These are phyloP conservation scores for Noctuana brunneofusca DNA, from an alignment of 2,888 invertebrate species.

Conservation along the genomic window DNA sequence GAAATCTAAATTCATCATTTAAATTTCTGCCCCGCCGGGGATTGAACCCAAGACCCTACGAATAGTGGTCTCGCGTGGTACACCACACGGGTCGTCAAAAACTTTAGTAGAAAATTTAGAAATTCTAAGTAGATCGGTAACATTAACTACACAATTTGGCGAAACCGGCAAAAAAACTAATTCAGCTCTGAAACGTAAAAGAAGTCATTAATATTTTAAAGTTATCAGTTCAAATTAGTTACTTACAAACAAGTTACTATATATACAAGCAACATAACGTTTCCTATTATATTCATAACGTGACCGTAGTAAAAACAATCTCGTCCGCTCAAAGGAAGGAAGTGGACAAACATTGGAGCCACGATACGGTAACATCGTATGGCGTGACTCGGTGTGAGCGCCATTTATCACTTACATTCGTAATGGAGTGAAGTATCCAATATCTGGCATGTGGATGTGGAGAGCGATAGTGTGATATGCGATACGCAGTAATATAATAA, in stretches of 20 bases:
- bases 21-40: too few species aligned
- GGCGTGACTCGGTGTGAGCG: slow-evolving; percentile 6
- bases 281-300: slow-evolving; percentile 2
- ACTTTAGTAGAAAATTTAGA: too few species aligned
- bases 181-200: not conserved
- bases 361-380: slow-evolving; percentile 8
- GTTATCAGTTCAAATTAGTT: not conserved
- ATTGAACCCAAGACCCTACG: too few species aligned
- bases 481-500: slow-evolving; percentile 53
- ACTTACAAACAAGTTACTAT: not conserved
- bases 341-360: slow-evolving; percentile 9
- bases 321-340: slow-evolving; percentile 17
- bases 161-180: not conserved
- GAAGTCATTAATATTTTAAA: too few species aligned
- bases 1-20: too few species aligned
- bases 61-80: too few species aligned
- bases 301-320: slow-evolving; percentile 21
- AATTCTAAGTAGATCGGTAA: too few species aligned
- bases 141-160: too few species aligned
- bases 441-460: slow-evolving; percentile 22
- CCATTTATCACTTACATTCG: slow-evolving; percentile 40
- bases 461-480: slow-evolving; percentile 34
- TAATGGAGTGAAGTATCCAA: slow-evolving; percentile 12
- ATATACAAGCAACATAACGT: not conserved
- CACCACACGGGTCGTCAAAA: too few species aligned